Conservation (phyloP, 2,113 vertebrate genomes). For the Polypterus senegalus region DNA sequence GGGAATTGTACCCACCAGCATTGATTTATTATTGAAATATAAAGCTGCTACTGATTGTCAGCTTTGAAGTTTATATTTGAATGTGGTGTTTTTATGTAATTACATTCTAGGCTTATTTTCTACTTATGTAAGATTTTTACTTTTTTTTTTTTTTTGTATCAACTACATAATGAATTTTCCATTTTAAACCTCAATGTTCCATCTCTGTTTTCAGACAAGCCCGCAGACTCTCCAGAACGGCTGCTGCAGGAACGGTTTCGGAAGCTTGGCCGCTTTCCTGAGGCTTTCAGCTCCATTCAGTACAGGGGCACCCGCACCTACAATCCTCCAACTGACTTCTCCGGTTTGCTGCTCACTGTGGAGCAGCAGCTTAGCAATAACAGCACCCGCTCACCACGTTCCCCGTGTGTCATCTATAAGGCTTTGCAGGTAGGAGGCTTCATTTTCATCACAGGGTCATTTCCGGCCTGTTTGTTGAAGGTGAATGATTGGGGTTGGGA, state of each 20-base stretch:
- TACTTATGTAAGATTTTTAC: too few relatives aligned
- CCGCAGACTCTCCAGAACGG: constrained; percentile 77
- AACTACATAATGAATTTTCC: too few relatives aligned
- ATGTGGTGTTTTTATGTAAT: too few relatives aligned
- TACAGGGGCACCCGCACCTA: constrained; percentile 92
- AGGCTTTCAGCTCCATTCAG: constrained; percentile 96
- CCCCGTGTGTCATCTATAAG: constrained; percentile 84
- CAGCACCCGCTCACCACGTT: constrained; percentile 84
- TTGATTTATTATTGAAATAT: too few relatives aligned
- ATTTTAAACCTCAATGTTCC: not conserved
- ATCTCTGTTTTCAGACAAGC: constrained; percentile 54
- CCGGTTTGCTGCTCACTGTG: constrained; percentile 72
- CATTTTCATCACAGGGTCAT: too few relatives aligned
- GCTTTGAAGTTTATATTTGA: too few relatives aligned
- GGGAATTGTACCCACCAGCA: too few relatives aligned
- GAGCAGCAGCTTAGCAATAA: constrained; percentile 92
- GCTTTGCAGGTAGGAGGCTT: constrained; percentile 70
- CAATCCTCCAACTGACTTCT: constrained; percentile 94
- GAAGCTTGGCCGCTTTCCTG: constrained; percentile 81
- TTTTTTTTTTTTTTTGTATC: too few relatives aligned
- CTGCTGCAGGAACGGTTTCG: constrained; percentile 92
- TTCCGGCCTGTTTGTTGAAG: too few relatives aligned
- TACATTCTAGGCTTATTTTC: too few relatives aligned
- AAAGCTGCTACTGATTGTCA: too few relatives aligned
- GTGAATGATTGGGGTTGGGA: too few relatives aligned